Evolutionary conservation across 2,888 invertebrate species (phyloP), one percentile per base, ranked within the genome.

Genomic region (Lasiommata megera): DNA sequence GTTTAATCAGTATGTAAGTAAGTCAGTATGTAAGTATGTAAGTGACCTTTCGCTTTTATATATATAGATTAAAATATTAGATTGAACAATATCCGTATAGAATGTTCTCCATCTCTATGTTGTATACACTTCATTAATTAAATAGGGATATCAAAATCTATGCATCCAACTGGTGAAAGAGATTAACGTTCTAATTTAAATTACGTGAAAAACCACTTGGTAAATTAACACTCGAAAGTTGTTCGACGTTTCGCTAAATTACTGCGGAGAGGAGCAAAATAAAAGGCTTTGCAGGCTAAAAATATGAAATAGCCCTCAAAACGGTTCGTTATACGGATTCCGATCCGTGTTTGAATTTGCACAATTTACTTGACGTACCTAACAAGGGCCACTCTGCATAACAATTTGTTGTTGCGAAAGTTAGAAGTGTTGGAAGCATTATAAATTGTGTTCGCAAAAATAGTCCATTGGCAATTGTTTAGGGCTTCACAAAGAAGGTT

Each of bases 241-340:
- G 12, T 44, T 28, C 28, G 12, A 12, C 28, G 2, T 47, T 47
- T 18, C 23, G 23, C 48, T 17, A n/a, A 51, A 38, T 8, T 29
- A 11, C 38, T 23, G 37, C 8, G 16, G 28, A 38, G 36, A 28
- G 44, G 28, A 28, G 37, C 36, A 46, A 56, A 56, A 54, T 54
- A 56, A 53, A 62, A 58, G 52, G 56, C 51, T 58, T 60, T 37
- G 47, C 51, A 50, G 54, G 34, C 47, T 31, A 54, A 62, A 58
- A 54, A 56, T 59, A 60, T 53, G 53, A 54, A 63, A 63, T 48
- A 61, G 44, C 56, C 53, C 56, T 61, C 55, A 52, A 59, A 61
- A 50, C 40, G 31, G 55, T 57, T 61, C 61, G 59, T 59, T 55
- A 56, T 63, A 52, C 58, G 37, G 57, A 34, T 37, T 51, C 53